Evolutionary conservation across 2,797 vertebrate species (phyloP).

Genomic region (Dromococcyx pavoninus): DNA sequence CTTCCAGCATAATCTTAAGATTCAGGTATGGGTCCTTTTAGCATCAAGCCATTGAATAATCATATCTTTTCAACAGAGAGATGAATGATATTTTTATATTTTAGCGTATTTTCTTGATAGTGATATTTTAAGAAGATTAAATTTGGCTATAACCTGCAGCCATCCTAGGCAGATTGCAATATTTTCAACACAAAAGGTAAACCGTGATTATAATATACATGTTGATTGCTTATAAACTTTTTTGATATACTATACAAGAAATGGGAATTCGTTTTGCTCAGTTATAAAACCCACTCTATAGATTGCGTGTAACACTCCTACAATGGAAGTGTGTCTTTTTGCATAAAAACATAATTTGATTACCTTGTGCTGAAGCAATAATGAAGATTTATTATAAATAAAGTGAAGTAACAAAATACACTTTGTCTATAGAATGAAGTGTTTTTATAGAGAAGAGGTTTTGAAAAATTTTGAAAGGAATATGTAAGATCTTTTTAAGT

Average conservation of each 20-base stretch:
- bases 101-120: slow-evolving; percentile 16
- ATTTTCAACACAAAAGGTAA: slow-evolving; percentile 44
- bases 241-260: background rate
- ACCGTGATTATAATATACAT: background rate
- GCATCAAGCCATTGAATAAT: slow-evolving; percentile 39
- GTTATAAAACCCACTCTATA: background rate
- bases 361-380: background rate
- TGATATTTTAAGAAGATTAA: slow-evolving; percentile 27
- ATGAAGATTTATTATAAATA: background rate
- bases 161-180: background rate
- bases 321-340: background rate
- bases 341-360: slow-evolving; percentile 3
- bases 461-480: background rate
- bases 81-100: slow-evolving; percentile 37
- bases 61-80: slow-evolving; percentile 1
- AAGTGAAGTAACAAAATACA: background rate
- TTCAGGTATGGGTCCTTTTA: slow-evolving; percentile 27
- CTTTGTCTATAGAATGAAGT: background rate
- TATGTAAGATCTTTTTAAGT: background rate
- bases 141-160: slow-evolving; percentile 17
- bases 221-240: background rate
- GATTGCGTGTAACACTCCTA: background rate
- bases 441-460: background rate
- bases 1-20: slow-evolving; percentile 53
- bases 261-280: background rate